Conservation (phyloP, 2,797 vertebrate species). For the Naso thynnoides region DNA sequence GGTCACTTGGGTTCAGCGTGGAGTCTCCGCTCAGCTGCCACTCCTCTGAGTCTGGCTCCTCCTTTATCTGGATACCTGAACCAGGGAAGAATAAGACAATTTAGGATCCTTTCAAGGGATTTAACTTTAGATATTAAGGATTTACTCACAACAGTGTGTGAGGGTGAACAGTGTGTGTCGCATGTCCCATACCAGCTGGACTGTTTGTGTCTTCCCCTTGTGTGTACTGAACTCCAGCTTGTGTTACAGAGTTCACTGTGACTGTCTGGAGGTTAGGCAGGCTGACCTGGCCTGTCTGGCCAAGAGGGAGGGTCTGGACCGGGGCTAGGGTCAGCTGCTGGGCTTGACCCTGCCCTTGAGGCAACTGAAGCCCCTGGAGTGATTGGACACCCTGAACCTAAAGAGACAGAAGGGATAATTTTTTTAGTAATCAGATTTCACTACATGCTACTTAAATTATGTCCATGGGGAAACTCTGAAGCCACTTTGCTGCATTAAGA, state of each 20-base stretch:
- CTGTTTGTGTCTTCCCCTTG: slow-evolving; percentile 92
- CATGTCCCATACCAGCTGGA: slow-evolving; percentile 86
- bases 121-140: background rate
- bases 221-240: slow-evolving; percentile 91
- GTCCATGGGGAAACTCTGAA: background rate
- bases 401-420: background rate
- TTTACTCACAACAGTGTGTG: background rate
- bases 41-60: slow-evolving; percentile 97
- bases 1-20: slow-evolving; percentile 95
- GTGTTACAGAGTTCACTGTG: slow-evolving; percentile 95
- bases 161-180: background rate
- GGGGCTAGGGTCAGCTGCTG: slow-evolving; percentile 98
- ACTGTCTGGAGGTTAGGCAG: slow-evolving; percentile 98
- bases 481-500: background rate
- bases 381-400: slow-evolving; percentile 99
- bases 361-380: slow-evolving; percentile 97
- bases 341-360: slow-evolving; percentile 88
- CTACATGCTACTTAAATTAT: background rate
- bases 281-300: slow-evolving; percentile 93
- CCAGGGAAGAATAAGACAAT: background rate
- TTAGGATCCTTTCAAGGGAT: background rate
- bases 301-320: slow-evolving; percentile 95
- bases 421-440: background rate
- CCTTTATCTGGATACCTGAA: slow-evolving; percentile 97
- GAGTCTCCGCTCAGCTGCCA: slow-evolving; percentile 96